Evolutionary conservation across 2,888 invertebrate genomes (phyloP), one percentile per base, ranked within the genome.

Genomic region (Subacronicta megacephala): DNA sequence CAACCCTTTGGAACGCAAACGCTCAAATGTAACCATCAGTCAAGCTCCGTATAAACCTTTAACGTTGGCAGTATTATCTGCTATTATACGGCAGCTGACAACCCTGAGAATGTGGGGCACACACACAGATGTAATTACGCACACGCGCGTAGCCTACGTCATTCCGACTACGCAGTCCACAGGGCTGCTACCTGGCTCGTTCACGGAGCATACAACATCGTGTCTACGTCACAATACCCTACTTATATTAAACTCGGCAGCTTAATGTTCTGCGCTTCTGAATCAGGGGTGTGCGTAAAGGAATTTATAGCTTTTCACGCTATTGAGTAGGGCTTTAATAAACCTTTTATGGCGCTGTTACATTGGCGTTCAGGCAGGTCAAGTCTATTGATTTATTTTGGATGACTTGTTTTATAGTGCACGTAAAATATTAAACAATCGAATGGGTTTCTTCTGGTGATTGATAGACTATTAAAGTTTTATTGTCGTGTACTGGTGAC

Each of bases 31-130:
- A 82, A 78, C 77, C 74, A 66, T 75, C 75, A 75, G 66, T 75
- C 74, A 71, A 69, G 65, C 79, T 80, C 59, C 77, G 77, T 79
- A 78, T 78, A 80, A 80, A 74, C 78, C 75, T 56, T 64, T 70
- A 77, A 68, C 65, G 72, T 65, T 51, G 66, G 67, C 64, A 72
- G 72, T 72, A 74, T 82, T 80, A 79, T 84, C 77, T 79, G 66
- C 67, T 66, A 64, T 80, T 78, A 77, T 80, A 77, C 62, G 65
- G 68, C 67, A 70, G 70, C 72, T 77, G 78, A 73, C 81, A 81
- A 59, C 82, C 82, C 82, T 85, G 60, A 62, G 72, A 83, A 90
- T 86, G 80, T 90, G 88, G 92, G 91, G 76, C 91, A 91, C 90
- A 68, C 90, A 88, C 85, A 90, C 90, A 75, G 15, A 7, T 16